phyloP scores from a whole-genome alignment of 1,140 invertebrate genomes.

The Pachyrhynchus sulphureomaculatus region DNA sequence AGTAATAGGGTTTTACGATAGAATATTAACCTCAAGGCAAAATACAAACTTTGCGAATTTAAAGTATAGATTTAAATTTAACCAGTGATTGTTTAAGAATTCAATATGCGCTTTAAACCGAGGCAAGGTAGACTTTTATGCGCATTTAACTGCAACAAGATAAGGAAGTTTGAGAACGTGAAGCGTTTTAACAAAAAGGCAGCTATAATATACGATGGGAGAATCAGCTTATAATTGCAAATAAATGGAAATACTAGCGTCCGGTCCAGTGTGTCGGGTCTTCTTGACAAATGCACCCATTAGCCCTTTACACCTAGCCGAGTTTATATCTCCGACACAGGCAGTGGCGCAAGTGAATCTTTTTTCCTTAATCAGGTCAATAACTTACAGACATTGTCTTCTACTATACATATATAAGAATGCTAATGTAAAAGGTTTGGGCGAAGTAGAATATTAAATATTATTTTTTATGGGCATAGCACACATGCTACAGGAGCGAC shows the following conservation, averaged over 20 bases:
- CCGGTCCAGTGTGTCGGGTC: conserved; percentile 3
- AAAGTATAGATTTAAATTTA: conserved; percentile 10
- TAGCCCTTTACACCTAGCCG: conserved; percentile 13
- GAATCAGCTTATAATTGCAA: conserved; percentile 24
- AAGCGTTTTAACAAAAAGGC: conserved; percentile 8
- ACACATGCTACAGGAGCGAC: too few species aligned
- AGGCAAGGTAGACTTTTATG: neutral
- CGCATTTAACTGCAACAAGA: conserved; percentile 20
- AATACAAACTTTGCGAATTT: neutral
- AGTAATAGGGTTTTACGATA: too few species aligned
- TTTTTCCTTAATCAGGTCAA: neutral
- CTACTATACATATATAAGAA: too few species aligned
- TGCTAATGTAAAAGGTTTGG: too few species aligned
- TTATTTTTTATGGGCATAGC: too few species aligned
- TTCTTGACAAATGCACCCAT: conserved; percentile 19
- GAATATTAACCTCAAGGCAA: neutral
- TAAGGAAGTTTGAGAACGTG: conserved; percentile 14
- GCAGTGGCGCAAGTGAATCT: neutral
- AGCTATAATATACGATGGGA: conserved; percentile 1
- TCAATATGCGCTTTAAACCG: conserved; percentile 15
- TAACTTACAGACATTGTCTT: too few species aligned
- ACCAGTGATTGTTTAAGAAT: conserved; percentile 11
- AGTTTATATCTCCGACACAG: conserved; percentile 5
- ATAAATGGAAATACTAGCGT: conserved; percentile 24
- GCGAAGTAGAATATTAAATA: too few species aligned